Evolutionary conservation across 2,888 invertebrate species (phyloP).

Genomic region (Pammene aurita): DNA sequence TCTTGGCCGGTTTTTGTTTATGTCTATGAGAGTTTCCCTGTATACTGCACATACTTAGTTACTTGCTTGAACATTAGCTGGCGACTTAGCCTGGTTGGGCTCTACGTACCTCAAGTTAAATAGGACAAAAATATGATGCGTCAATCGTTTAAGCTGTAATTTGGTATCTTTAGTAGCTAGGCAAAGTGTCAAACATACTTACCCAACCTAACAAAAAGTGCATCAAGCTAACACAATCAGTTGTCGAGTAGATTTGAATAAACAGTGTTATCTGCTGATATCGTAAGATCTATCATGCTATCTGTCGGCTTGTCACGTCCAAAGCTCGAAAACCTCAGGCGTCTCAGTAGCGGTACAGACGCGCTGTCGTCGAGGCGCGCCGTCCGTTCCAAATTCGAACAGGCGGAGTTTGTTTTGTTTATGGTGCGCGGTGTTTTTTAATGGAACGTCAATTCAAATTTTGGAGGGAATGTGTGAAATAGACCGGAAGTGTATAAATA

Average conservation of each 20-base stretch:
- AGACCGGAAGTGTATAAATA: neutral
- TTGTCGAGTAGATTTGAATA: neutral
- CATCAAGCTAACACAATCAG: neutral
- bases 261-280: neutral
- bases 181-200: no score
- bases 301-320: slow-evolving; percentile 3
- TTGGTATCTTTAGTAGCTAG: no score
- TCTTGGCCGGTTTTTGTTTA: no score
- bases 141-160: no score
- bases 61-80: no score
- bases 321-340: slow-evolving; percentile 33
- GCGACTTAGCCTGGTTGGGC: no score
- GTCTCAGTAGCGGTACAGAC: slow-evolving; percentile 28
- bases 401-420: slow-evolving; percentile 21
- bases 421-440: slow-evolving; percentile 29
- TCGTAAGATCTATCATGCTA: neutral
- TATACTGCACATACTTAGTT: no score
- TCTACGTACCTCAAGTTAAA: no score
- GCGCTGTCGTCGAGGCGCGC: slow-evolving; percentile 32
- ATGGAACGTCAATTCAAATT: slow-evolving; percentile 9
- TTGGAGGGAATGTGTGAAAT: slow-evolving; percentile 12
- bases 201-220: no score
- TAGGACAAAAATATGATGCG: no score
- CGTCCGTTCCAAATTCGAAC: slow-evolving; percentile 8
- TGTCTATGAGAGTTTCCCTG: no score